These are phyloP conservation scores for Rotaria magnacalcarata DNA, from an alignment of 2,888 invertebrate genomes.

Conservation along the genomic window DNA sequence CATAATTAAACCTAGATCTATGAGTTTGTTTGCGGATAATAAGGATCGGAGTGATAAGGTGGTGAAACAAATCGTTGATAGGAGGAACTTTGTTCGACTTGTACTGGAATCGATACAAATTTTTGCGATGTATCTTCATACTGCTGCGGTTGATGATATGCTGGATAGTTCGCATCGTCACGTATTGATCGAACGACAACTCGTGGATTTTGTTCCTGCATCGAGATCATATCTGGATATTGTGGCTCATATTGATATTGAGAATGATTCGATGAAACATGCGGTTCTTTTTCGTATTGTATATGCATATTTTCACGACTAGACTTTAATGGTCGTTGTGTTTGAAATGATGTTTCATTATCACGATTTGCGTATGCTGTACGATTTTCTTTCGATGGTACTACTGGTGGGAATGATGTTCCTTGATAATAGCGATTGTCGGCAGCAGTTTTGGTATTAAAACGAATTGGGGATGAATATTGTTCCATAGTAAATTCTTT, in stretches of 20 bases:
- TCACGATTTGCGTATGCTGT: not conserved
- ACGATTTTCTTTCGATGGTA: not conserved
- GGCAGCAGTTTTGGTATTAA: not conserved
- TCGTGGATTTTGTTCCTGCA: not conserved
- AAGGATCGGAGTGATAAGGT: not conserved
- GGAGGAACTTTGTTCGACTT: not conserved
- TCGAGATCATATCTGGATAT: not conserved
- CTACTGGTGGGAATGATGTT: not conserved
- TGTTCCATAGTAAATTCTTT: not conserved
- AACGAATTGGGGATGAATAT: not conserved
- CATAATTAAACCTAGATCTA: not conserved
- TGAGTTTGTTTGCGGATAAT: not conserved
- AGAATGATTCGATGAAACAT: not conserved
- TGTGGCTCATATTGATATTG: not conserved
- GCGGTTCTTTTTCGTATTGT: not conserved
- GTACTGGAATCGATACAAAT: not conserved
- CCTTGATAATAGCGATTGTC: not conserved
- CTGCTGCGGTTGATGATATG: not conserved
- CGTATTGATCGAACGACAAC: conserved; percentile 4
- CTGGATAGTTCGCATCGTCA: not conserved
- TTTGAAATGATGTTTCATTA: not conserved
- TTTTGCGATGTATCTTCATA: not conserved
- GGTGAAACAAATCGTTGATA: conserved; percentile 7
- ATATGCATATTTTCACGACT: not conserved
- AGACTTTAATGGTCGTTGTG: not conserved